Evolutionary conservation across 2,888 invertebrate genomes (phyloP).

Genomic region (Caenorhabditis becei): DNA sequence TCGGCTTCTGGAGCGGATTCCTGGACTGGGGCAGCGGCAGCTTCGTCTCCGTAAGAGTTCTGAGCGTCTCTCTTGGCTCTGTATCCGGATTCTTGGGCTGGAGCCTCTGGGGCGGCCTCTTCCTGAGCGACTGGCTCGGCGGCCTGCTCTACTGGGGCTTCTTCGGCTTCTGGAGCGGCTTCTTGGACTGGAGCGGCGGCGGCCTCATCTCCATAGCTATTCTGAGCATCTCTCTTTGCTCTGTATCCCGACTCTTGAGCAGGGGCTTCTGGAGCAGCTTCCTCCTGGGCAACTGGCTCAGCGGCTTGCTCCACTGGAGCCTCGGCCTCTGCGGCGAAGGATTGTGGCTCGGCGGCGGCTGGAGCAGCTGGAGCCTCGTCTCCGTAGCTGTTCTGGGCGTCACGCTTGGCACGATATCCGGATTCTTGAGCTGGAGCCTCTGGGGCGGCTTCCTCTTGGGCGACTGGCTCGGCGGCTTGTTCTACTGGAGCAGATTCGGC

Average conservation of each 20-base stretch:
- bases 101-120: slow-evolving; percentile 49
- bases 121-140: slow-evolving; percentile 61
- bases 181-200: slow-evolving; percentile 49
- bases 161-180: slow-evolving; percentile 38
- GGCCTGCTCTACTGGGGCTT: slow-evolving; percentile 20
- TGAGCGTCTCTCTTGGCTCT: slow-evolving; percentile 57
- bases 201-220: slow-evolving; percentile 52
- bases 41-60: slow-evolving; percentile 71
- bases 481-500: slow-evolving; percentile 45
- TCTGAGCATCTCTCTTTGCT: slow-evolving; percentile 57
- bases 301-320: slow-evolving; percentile 36
- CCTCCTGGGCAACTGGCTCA: slow-evolving; percentile 51
- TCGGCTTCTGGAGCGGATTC: slow-evolving; percentile 34
- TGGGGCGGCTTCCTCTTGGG: slow-evolving; percentile 39
- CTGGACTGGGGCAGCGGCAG: slow-evolving; percentile 33
- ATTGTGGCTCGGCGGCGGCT: slow-evolving; percentile 35
- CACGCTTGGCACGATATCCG: slow-evolving; percentile 64
- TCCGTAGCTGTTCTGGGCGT: slow-evolving; percentile 71
- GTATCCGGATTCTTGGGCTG: slow-evolving; percentile 61
- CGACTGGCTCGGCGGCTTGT: slow-evolving; percentile 42
- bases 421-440: slow-evolving; percentile 65
- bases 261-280: slow-evolving; percentile 55
- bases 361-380: slow-evolving; percentile 63
- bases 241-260: slow-evolving; percentile 58
- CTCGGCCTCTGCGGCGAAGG: slow-evolving; percentile 11